These are phyloP conservation scores for Aphelocoma californica DNA, from an alignment of 2,797 vertebrate genomes.

Conservation along the genomic window DNA sequence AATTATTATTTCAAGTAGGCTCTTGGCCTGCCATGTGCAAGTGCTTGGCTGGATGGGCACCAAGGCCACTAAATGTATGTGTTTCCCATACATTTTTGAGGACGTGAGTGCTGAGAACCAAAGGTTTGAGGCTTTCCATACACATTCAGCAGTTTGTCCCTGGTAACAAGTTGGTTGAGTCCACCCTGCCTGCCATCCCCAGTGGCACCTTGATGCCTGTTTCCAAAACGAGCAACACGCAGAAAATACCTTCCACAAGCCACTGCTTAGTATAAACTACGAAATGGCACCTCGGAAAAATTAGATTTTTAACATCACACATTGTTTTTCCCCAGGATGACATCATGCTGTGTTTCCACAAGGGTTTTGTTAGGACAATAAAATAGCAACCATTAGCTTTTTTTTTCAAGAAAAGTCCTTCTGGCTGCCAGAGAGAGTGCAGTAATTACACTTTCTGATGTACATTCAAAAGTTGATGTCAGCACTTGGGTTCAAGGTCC, in stretches of 20 bases:
- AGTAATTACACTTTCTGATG: neutral
- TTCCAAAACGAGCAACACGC: neutral
- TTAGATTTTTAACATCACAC: neutral
- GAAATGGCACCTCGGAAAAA: neutral
- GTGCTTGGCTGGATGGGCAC: accelerated
- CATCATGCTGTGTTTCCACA: accelerated
- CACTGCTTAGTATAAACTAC: neutral
- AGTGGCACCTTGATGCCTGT: accelerated
- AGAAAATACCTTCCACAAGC: neutral
- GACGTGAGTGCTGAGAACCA: neutral
- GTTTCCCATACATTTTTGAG: accelerated
- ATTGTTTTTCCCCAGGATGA: neutral
- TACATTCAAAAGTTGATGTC: neutral
- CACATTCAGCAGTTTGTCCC: neutral
- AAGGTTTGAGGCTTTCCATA: neutral
- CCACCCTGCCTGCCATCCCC: neutral
- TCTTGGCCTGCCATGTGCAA: neutral
- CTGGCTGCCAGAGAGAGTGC: neutral
- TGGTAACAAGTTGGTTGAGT: neutral
- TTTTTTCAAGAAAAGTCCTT: neutral
- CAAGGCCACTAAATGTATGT: neutral
- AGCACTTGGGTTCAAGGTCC: neutral
- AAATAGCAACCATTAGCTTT: neutral
- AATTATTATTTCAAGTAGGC: neutral
- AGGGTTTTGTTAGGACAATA: neutral